phyloP scores from a whole-genome alignment of 2,797 vertebrate species.

The Florisuga fusca region DNA sequence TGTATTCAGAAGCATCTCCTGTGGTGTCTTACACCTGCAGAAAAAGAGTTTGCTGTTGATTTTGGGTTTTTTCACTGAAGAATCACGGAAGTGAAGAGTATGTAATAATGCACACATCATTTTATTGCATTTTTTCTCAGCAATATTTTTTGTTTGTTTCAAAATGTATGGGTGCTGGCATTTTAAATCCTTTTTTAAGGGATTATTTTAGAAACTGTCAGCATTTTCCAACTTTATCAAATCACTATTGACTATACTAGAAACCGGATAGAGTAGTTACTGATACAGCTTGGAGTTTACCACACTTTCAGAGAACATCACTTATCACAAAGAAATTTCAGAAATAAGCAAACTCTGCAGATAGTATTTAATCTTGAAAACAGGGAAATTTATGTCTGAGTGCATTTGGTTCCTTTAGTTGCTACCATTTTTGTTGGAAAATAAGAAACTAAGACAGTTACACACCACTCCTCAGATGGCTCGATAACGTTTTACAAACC shows the following conservation, averaged over 20 bases:
- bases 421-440: neutral
- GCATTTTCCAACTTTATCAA: neutral
- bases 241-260: neutral
- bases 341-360: neutral
- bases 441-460: neutral
- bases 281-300: neutral
- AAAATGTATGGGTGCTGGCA: neutral
- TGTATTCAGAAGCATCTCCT: slow-evolving; percentile 45
- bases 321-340: neutral
- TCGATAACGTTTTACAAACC: neutral
- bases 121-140: neutral
- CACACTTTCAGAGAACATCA: neutral
- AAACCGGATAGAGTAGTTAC: neutral
- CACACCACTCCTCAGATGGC: neutral
- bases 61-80: neutral
- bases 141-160: neutral
- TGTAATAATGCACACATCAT: neutral
- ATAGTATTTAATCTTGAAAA: neutral
- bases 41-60: neutral
- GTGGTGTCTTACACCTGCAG: neutral
- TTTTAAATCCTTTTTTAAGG: neutral
- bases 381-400: rapidly evolving
- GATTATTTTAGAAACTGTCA: neutral
- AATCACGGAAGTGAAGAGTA: neutral
- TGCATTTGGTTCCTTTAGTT: neutral